Evolutionary conservation across 2,113 vertebrate genomes (phyloP).

Genomic region (Coreoperca whiteheadi): DNA sequence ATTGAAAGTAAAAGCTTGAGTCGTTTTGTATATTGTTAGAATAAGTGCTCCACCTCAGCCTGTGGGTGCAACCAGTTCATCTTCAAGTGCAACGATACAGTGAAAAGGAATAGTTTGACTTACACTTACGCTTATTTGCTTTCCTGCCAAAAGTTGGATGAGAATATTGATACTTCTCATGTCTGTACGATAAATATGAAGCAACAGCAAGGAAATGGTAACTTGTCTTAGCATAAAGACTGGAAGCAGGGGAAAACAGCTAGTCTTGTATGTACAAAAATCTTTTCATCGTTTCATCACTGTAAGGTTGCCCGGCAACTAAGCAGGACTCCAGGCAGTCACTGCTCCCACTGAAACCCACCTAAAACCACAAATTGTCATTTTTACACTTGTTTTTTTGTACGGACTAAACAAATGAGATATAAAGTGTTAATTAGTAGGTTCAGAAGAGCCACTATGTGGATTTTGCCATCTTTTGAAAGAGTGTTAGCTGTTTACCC

Average conservation of each 20-base stretch:
- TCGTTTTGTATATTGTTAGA: neutral
- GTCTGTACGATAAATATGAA: neutral
- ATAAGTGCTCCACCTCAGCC: neutral
- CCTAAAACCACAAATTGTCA: neutral
- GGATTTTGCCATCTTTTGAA: neutral
- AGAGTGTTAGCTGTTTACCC: neutral
- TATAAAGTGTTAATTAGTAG: neutral
- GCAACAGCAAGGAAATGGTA: neutral
- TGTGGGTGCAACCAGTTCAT: constrained; percentile 13
- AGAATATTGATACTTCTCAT: neutral
- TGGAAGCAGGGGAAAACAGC: neutral
- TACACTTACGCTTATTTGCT: neutral
- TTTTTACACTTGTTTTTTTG: too few relatives aligned
- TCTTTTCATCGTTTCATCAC: too few relatives aligned
- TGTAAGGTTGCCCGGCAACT: neutral
- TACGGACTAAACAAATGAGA: neutral
- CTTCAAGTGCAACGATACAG: neutral
- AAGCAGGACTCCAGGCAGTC: neutral
- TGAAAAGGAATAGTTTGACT: neutral
- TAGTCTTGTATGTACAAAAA: neutral
- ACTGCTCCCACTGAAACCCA: neutral
- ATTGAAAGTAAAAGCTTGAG: neutral
- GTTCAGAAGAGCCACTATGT: neutral
- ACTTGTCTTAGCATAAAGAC: neutral
- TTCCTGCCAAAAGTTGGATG: neutral